Conservation (phyloP, 2,797 vertebrate genomes). For the Clarias laeviceps region DNA sequence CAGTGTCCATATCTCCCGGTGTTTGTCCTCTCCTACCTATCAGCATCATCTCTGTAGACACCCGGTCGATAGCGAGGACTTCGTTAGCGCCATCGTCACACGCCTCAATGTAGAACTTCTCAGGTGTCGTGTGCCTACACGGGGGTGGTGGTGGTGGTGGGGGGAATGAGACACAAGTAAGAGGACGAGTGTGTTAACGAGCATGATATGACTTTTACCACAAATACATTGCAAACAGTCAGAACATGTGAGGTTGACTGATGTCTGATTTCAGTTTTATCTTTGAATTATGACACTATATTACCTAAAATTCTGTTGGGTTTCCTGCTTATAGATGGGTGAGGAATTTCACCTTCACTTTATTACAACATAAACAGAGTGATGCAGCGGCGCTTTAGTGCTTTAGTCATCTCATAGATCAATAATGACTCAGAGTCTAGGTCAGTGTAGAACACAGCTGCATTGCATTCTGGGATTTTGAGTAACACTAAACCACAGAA, state of each 20-base stretch:
- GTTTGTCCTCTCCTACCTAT: slow-evolving; percentile 75
- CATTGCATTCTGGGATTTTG: not conserved
- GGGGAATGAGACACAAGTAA: not conserved
- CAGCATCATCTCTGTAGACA: slow-evolving; percentile 90
- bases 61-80: slow-evolving; percentile 87
- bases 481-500: not conserved
- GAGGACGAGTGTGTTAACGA: not conserved
- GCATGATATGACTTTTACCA: not conserved
- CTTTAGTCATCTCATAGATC: not conserved
- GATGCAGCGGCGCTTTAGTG: not conserved
- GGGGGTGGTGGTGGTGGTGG: no score
- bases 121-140: slow-evolving; percentile 85
- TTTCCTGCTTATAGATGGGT: not conserved
- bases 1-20: no score
- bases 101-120: slow-evolving; percentile 92
- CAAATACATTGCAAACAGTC: not conserved
- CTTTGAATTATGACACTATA: not conserved
- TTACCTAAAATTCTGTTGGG: not conserved
- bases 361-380: not conserved
- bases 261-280: not conserved
- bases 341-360: not conserved
- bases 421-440: not conserved
- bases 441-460: not conserved
- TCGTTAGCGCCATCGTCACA: slow-evolving; percentile 85
- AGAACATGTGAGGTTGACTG: no score